Evolutionary conservation across 2,888 invertebrate species (phyloP).

Genomic region (Cephus spinipes): DNA sequence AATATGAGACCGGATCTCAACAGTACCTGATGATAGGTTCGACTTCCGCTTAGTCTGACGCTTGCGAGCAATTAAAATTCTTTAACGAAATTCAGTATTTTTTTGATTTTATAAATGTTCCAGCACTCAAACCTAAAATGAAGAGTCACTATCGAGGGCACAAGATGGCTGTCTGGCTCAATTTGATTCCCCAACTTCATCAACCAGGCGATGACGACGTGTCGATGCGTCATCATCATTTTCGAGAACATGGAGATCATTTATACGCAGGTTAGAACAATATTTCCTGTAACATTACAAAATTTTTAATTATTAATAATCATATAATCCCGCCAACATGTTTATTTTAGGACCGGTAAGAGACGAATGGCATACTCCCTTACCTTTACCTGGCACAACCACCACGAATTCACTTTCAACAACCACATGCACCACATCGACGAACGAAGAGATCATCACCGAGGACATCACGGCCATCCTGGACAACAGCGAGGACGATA

Average conservation of each 20-base stretch:
- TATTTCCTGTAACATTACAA: neutral
- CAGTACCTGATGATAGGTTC: constrained; percentile 81
- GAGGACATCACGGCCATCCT: constrained; percentile 55
- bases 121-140: constrained; percentile 79
- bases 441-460: constrained; percentile 44
- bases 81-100: no score
- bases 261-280: constrained; percentile 77
- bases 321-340: neutral
- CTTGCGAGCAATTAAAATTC: no score
- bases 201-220: constrained; percentile 80
- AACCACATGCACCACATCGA: constrained; percentile 56
- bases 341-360: constrained; percentile 55
- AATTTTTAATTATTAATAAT: neutral
- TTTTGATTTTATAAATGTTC: constrained; percentile 26
- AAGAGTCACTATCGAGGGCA: constrained; percentile 89
- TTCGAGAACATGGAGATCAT: constrained; percentile 78
- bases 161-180: constrained; percentile 91
- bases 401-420: constrained; percentile 48
- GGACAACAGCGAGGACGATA: constrained; percentile 68
- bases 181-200: constrained; percentile 87
- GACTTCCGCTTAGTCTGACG: no score
- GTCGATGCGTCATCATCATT: constrained; percentile 81
- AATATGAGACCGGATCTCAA: constrained; percentile 83
- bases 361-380: constrained; percentile 62
- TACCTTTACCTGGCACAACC: constrained; percentile 57